phyloP scores from a whole-genome alignment of 2,113 vertebrate species.

The Cavia aperea region DNA sequence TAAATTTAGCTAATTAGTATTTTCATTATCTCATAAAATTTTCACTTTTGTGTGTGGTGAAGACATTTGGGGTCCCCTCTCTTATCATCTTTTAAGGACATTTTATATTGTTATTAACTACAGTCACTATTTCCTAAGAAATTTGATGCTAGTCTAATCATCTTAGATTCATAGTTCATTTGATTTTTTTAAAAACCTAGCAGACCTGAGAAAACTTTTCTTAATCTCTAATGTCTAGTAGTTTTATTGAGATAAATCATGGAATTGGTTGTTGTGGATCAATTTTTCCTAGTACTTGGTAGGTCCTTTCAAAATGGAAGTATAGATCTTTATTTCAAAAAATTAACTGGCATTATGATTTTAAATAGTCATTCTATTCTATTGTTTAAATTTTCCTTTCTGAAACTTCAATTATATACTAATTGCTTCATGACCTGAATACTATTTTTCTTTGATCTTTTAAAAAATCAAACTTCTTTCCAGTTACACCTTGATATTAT shows the following conservation, averaged over 20 bases:
- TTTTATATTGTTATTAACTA: too few relatives aligned
- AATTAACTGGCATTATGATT: not conserved
- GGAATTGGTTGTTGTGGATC: not conserved
- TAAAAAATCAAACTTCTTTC: too few relatives aligned
- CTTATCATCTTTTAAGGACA: not conserved
- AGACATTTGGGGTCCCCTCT: too few relatives aligned
- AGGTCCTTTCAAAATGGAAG: not conserved
- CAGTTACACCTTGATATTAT: too few relatives aligned
- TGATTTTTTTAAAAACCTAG: not conserved
- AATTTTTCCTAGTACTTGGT: not conserved
- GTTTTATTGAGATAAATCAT: not conserved
- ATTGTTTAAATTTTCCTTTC: not conserved
- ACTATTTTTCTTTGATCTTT: not conserved
- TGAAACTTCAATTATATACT: not conserved
- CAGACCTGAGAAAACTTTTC: not conserved
- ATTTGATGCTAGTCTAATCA: not conserved
- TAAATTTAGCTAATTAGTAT: not conserved
- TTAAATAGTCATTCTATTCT: not conserved
- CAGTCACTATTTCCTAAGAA: not conserved
- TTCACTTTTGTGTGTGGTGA: not conserved
- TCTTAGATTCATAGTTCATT: not conserved
- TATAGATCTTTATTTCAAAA: not conserved
- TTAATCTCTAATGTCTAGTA: not conserved
- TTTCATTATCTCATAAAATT: not conserved
- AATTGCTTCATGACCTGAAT: not conserved